Conservation (phyloP, 2,888 invertebrate species). For the Elgonia sp. region DNA sequence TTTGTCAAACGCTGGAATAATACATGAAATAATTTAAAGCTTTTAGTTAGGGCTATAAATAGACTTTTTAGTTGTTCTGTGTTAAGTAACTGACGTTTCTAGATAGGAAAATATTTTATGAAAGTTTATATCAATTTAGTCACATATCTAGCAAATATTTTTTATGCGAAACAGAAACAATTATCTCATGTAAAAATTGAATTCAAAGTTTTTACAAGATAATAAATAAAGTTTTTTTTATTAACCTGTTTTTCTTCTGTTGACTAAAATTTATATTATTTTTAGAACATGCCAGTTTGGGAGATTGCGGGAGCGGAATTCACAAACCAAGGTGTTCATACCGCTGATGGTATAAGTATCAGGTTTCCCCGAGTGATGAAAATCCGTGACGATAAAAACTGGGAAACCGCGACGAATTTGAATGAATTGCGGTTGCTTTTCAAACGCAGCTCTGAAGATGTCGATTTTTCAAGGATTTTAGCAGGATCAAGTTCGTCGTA, state of each 20-base stretch:
- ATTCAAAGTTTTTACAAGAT: no score
- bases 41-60: no score
- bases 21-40: no score
- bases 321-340: constrained; percentile 94
- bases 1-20: background rate
- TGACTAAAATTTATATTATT: background rate
- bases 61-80: no score
- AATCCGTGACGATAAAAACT: constrained; percentile 94
- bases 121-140: no score
- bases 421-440: constrained; percentile 91
- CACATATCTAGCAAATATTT: no score
- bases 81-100: no score
- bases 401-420: constrained; percentile 94
- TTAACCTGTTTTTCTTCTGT: background rate
- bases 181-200: no score
- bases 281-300: constrained; percentile 92
- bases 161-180: no score
- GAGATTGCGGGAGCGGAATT: constrained; percentile 96
- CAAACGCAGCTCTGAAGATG: constrained; percentile 87
- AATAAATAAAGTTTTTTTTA: no score
- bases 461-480: constrained; percentile 82
- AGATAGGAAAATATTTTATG: no score
- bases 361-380: constrained; percentile 96
- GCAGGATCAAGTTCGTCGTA: constrained; percentile 70
- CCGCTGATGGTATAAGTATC: constrained; percentile 97